Conservation (phyloP, 37 sponge, comb jelly and placozoan species). For the Ianthella basta region DNA sequence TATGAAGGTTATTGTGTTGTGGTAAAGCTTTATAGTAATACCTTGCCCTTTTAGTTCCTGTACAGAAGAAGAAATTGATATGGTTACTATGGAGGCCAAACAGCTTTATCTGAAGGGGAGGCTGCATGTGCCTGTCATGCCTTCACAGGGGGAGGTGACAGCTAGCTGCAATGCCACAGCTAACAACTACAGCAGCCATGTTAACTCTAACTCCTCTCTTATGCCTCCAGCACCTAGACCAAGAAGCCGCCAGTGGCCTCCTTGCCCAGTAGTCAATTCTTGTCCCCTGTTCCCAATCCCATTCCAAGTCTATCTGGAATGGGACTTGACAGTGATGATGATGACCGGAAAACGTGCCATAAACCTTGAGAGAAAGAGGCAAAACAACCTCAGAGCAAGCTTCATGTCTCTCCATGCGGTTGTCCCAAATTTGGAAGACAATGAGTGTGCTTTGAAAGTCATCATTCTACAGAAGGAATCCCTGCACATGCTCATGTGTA, state of each 20-base stretch:
- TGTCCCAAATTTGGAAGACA: slow-evolving; percentile 83
- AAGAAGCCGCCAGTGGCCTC: too few relatives aligned
- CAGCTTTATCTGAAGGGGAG: background rate
- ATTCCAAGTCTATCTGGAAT: too few relatives aligned
- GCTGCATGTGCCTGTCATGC: too few relatives aligned
- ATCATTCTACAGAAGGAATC: slow-evolving; percentile 75
- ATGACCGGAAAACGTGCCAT: slow-evolving; percentile 73
- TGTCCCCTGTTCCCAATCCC: too few relatives aligned
- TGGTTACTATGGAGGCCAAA: slow-evolving; percentile 75
- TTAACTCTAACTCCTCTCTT: too few relatives aligned
- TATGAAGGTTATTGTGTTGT: background rate
- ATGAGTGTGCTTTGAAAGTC: slow-evolving; percentile 82
- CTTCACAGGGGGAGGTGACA: too few relatives aligned
- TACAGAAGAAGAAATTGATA: slow-evolving; percentile 92
- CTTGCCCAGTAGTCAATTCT: too few relatives aligned
- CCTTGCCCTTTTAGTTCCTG: background rate
- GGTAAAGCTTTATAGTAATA: background rate
- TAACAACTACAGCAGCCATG: too few relatives aligned
- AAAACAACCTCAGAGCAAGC: slow-evolving; percentile 79
- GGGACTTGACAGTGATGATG: slow-evolving; percentile 50
- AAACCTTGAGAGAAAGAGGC: slow-evolving; percentile 79
- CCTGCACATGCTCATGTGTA: too few relatives aligned
- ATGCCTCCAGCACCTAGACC: too few relatives aligned
- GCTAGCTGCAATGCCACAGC: too few relatives aligned
- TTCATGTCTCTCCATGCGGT: slow-evolving; percentile 47